These are phyloP conservation scores for Pteropus rufus DNA, from an alignment of 2,797 vertebrate species.

Conservation along the genomic window DNA sequence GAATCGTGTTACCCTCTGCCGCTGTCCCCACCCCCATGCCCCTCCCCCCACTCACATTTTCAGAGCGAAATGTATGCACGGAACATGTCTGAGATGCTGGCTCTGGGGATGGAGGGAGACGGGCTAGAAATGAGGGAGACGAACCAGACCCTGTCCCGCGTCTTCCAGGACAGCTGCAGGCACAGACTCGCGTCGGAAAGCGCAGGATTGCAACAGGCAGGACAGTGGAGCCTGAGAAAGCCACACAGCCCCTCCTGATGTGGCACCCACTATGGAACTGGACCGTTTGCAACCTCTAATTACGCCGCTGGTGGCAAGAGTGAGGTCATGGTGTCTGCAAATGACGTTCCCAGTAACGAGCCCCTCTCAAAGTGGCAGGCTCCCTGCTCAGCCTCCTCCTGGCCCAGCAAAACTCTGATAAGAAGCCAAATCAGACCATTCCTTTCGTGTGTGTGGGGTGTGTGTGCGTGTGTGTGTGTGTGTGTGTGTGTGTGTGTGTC, in stretches of 20 bases:
- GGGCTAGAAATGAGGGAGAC: too few relatives aligned
- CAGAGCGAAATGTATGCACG: neutral
- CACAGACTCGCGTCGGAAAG: neutral
- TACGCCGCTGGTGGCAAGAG: neutral
- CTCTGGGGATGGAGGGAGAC: neutral
- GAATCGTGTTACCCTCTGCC: neutral
- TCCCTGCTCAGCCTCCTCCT: neutral
- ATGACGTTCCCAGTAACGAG: neutral
- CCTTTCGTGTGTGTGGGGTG: neutral
- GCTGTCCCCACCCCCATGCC: rapidly evolving
- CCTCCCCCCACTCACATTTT: rapidly evolving
- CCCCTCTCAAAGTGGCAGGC: neutral
- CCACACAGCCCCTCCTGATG: rapidly evolving
- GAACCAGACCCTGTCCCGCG: neutral
- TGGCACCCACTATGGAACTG: neutral
- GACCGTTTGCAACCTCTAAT: neutral
- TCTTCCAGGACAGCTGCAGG: neutral
- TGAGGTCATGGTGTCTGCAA: constrained; percentile 34
- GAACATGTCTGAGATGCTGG: too few relatives aligned
- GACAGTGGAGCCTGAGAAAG: neutral
- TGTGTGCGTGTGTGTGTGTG: neutral
- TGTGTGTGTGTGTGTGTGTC: neutral
- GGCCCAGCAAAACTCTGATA: neutral
- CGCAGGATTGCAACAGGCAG: neutral
- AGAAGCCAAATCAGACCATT: neutral